Base-by-base conservation (phyloP, 2,797 vertebrate species). In the Mormyrops boulengeri region DNA sequence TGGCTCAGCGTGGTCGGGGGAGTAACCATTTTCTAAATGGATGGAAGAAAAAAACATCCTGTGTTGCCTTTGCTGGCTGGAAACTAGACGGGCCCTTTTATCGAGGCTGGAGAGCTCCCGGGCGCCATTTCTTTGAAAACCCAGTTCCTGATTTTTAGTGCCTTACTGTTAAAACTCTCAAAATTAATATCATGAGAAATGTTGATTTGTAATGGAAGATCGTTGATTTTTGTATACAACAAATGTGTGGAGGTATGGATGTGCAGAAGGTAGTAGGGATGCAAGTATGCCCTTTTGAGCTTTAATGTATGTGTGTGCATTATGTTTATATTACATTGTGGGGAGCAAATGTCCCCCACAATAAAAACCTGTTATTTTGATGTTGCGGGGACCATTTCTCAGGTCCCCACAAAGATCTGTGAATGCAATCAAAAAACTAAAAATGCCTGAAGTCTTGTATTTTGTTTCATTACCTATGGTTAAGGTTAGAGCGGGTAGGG, bases 21-120 rank as follows among this genome's bases (percentile, higher is more conserved):
- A 95, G 96, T 96, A 96, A 95, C 95, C 94, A 96, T 97, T 97
- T 97, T 96, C 95, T 96, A 96, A 97, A 96, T 96, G 96, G 96
- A 96, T 96, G 96, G 44, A 52, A n/a, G 47, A 85, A 52, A 85
- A 47, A 85, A 85, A 52, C 44, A 52, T 11, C 49, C 44, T 2
- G 94, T 94, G 93, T 94, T 94, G 95, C 94, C 94, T 73, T 95
- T 91, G 91, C 93, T 73, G 92, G 94, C 94, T 95, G 94, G 94
- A 96, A 95, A 96, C 95, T 95, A 96, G 95, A 94, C 94, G 94
- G 93, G 85, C 91, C 95, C 93, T 96, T 96, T 95, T 95, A 94
- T 95, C 88, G 94, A 91, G 80, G 50, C 60, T 80, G 57, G 22
- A 55, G 50, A 87, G 49, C 41, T 19, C 1, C 49, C 3, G 0